Evolutionary conservation across 2,888 invertebrate genomes (phyloP), one percentile per base, ranked within the genome.

Genomic region (Rhyacophila evoluta): DNA sequence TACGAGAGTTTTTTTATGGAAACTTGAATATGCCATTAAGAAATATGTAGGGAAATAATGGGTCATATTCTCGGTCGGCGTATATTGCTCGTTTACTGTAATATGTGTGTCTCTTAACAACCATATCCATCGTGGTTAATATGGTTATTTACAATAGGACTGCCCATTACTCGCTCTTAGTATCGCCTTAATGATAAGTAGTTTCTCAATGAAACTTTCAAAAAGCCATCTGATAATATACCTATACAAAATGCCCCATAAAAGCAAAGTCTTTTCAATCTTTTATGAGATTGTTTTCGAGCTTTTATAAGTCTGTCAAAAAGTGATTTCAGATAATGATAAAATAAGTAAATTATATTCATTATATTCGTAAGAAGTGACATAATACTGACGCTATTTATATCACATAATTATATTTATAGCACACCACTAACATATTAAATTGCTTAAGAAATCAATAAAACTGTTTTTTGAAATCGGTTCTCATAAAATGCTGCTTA

Each of bases 121-220:
- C 79, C 79, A 78, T 81, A 81, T 74, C 79, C 79, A 79, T 81
- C 39, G 79, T 73, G 36, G 70, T 79, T 79, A 77, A 79, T 78
- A 75, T 73, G 75, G 78, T 73, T 75, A 72, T 78, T 79, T 74
- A 74, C 81, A 81, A 81, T 81, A 79, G 72, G 72, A 70, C 81
- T 71, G 76, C 69, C 81, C 79, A 79, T 79, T 79, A 79, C 75
- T 73, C 70, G 75, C 75, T 36, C 68, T 75, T 75, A 68, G 67
- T 74, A 71, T 29, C 75, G 39, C 69, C 81, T 79, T 81, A 81
- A 81, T 79, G 81, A 79, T 79, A 79, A 81, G 81, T 77, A 77
- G 79, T 75, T 25, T 19, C 12, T 2, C 19, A 55, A 19, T 55
- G 19, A 19, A 8, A 25, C 15, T 10, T 1, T 19, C 55, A 55